Evolutionary conservation across 1,140 invertebrate genomes (phyloP).

Genomic region (Drosophila watanabei): DNA sequence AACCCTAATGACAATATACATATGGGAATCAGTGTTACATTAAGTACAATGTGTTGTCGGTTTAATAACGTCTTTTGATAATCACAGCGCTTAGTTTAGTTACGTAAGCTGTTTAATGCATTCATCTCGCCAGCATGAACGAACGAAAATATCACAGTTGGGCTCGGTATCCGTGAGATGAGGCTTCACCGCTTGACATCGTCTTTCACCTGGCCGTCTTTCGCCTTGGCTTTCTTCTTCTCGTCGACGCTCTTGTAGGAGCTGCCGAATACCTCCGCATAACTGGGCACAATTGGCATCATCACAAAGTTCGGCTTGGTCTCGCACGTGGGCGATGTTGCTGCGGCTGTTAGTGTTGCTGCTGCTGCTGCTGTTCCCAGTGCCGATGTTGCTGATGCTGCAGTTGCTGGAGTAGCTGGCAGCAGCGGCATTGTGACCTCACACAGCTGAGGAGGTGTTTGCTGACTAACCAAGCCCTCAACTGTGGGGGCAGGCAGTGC

Average conservation of each 20-base stretch:
- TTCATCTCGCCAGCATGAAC: conserved; percentile 40
- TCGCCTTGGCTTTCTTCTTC: conserved; percentile 65
- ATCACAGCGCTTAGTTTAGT: conserved; percentile 75
- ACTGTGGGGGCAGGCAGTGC: conserved; percentile 20
- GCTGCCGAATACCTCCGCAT: conserved; percentile 72
- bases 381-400: conserved; percentile 36
- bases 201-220: conserved; percentile 47
- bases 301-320: conserved; percentile 66
- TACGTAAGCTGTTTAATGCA: conserved; percentile 39
- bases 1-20: conserved; percentile 57
- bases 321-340: conserved; percentile 57
- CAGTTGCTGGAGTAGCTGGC: conserved; percentile 34
- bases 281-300: conserved; percentile 71
- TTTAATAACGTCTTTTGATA: conserved; percentile 54
- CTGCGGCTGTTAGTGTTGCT: conserved; percentile 18
- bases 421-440: conserved; percentile 63
- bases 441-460: conserved; percentile 38
- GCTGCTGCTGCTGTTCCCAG: conserved; percentile 27
- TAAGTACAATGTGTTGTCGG: conserved; percentile 50
- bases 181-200: conserved; percentile 46
- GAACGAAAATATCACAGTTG: conserved; percentile 65
- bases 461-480: conserved; percentile 24
- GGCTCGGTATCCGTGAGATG: conserved; percentile 24
- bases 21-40: conserved; percentile 4
- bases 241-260: conserved; percentile 63